These are phyloP conservation scores for Poecilia latipinna DNA, from an alignment of 2,113 vertebrate genomes.

Conservation along the genomic window DNA sequence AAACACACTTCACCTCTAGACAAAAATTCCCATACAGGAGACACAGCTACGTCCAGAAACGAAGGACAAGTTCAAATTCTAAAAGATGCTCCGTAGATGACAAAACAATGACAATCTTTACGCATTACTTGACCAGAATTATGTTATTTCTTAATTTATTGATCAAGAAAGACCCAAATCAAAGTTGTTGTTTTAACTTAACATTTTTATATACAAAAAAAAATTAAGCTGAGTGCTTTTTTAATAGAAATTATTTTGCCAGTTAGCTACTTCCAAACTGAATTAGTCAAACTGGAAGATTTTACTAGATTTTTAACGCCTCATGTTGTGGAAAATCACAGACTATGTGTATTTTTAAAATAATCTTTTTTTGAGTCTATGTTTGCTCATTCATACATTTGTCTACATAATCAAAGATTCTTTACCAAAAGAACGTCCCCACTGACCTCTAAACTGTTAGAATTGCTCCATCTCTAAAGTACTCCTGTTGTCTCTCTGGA, in stretches of 20 bases:
- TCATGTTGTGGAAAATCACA: neutral
- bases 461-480: too few relatives aligned
- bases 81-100: neutral
- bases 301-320: neutral
- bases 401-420: too few relatives aligned
- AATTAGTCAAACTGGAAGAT: neutral
- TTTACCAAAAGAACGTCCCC: neutral
- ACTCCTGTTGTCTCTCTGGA: too few relatives aligned
- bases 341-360: neutral
- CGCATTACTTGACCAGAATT: neutral
- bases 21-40: neutral
- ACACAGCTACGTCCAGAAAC: neutral
- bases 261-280: too few relatives aligned
- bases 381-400: neutral
- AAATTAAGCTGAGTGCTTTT: too few relatives aligned
- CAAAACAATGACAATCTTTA: neutral
- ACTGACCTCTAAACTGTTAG: too few relatives aligned
- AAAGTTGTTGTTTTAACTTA: too few relatives aligned
- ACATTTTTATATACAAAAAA: too few relatives aligned
- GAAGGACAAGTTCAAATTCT: too few relatives aligned
- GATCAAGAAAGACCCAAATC: too few relatives aligned
- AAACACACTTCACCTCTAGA: constrained; percentile 2
- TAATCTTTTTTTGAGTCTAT: neutral
- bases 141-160: neutral
- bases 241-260: too few relatives aligned